Conservation (phyloP, 2,888 invertebrate genomes). For the Sesamia inferens region DNA sequence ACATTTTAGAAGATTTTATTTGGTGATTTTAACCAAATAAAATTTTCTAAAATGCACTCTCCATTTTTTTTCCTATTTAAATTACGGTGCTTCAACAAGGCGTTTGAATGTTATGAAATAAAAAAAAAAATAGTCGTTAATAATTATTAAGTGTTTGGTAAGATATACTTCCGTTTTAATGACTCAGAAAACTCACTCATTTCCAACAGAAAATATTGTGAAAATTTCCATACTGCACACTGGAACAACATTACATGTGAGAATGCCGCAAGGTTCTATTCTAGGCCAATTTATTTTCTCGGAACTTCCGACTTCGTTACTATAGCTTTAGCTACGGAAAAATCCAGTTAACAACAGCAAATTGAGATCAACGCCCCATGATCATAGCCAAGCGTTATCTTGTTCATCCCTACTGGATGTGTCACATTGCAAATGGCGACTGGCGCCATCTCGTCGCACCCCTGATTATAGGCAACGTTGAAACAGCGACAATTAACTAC, state of each 20-base stretch:
- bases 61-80: not conserved
- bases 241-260: not conserved
- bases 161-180: not conserved
- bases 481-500: conserved; percentile 65
- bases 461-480: conserved; percentile 68
- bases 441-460: conserved; percentile 69
- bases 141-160: not conserved
- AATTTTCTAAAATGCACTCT: not conserved
- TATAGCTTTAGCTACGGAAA: conserved; percentile 45
- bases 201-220: not conserved
- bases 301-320: not conserved
- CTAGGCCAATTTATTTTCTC: conserved; percentile 23
- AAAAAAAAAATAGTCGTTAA: too few relatives aligned
- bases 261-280: conserved; percentile 29
- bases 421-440: conserved; percentile 61
- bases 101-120: not conserved
- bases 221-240: not conserved
- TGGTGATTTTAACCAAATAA: not conserved
- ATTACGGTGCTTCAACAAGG: not conserved
- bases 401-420: conserved; percentile 60
- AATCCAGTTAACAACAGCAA: conserved; percentile 60
- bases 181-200: not conserved
- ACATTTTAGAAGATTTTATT: too few relatives aligned
- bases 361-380: conserved; percentile 64
- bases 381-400: conserved; percentile 56